phyloP scores from a whole-genome alignment of 2,797 vertebrate genomes.

The Percopsis omiscomaycus region DNA sequence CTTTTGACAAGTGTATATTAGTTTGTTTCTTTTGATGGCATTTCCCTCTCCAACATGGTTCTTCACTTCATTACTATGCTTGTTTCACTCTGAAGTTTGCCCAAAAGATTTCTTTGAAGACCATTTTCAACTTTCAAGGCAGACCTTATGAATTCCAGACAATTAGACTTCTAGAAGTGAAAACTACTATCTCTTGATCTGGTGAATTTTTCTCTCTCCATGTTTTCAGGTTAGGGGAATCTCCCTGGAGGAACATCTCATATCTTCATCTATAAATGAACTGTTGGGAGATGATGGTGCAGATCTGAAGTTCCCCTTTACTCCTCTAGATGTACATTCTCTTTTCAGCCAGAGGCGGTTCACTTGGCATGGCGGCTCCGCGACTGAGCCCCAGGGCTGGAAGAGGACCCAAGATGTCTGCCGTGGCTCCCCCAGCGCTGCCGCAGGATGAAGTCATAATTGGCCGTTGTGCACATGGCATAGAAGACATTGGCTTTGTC shows the following conservation, averaged over 20 bases:
- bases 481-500: slow-evolving; percentile 91
- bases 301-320: slow-evolving; percentile 8
- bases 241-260: not conserved
- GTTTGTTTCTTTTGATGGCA: not conserved
- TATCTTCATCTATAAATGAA: not conserved
- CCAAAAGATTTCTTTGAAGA: not conserved
- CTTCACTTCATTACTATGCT: not conserved
- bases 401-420: slow-evolving; percentile 41
- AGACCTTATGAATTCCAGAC: not conserved
- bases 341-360: slow-evolving; percentile 21
- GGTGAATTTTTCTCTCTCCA: not conserved
- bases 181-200: not conserved
- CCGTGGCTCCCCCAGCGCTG: slow-evolving; percentile 67
- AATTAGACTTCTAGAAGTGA: not conserved
- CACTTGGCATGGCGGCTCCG: slow-evolving; percentile 54
- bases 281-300: not conserved
- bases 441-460: slow-evolving; percentile 85
- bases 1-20: not conserved
- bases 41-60: not conserved
- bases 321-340: not conserved
- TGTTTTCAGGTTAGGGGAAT: not conserved
- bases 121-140: not conserved
- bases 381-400: slow-evolving; percentile 58
- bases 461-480: slow-evolving; percentile 85
- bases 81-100: not conserved